A percentile compares a stretch with the other conserved stretches of the same genome.
Conservation (phyloP, 2,888 invertebrate genomes). For the Tryphoninae sp. region DNA sequence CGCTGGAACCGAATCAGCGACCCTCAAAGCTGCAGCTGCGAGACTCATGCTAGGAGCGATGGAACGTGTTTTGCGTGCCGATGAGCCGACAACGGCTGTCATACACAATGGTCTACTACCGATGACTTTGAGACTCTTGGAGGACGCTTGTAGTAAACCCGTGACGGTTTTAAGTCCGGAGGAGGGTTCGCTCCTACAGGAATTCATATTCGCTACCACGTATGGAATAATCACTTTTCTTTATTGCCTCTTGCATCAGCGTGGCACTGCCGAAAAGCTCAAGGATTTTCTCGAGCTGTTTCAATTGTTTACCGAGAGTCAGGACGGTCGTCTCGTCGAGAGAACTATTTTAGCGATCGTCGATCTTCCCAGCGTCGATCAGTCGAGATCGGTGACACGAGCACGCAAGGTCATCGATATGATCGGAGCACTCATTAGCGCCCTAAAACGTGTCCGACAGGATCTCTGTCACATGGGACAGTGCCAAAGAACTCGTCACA, state of each 20-base stretch:
- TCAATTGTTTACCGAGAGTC: slow-evolving; percentile 84
- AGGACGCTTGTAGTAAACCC: slow-evolving; percentile 82
- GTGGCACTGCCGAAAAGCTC: slow-evolving; percentile 81
- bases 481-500: slow-evolving; percentile 83
- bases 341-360: slow-evolving; percentile 84
- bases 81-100: slow-evolving; percentile 83
- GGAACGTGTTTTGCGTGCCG: slow-evolving; percentile 83
- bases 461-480: slow-evolving; percentile 84
- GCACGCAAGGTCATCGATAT: slow-evolving; percentile 84
- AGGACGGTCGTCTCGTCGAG: slow-evolving; percentile 84
- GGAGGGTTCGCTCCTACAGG: slow-evolving; percentile 83
- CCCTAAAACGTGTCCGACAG: slow-evolving; percentile 84
- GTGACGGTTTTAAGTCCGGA: slow-evolving; percentile 68
- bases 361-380: slow-evolving; percentile 81
- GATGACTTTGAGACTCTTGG: slow-evolving; percentile 84
- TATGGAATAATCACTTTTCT: slow-evolving; percentile 85
- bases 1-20: slow-evolving; percentile 80
- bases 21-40: slow-evolving; percentile 83
- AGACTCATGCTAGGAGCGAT: slow-evolving; percentile 84
- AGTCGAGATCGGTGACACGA: slow-evolving; percentile 80
- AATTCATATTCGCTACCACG: slow-evolving; percentile 84
- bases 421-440: slow-evolving; percentile 83
- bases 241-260: slow-evolving; percentile 84
- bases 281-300: slow-evolving; percentile 84
- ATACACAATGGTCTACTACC: slow-evolving; percentile 85